Evolutionary conservation across 2,888 invertebrate genomes (phyloP).

Genomic region (Rhingia campestris): DNA sequence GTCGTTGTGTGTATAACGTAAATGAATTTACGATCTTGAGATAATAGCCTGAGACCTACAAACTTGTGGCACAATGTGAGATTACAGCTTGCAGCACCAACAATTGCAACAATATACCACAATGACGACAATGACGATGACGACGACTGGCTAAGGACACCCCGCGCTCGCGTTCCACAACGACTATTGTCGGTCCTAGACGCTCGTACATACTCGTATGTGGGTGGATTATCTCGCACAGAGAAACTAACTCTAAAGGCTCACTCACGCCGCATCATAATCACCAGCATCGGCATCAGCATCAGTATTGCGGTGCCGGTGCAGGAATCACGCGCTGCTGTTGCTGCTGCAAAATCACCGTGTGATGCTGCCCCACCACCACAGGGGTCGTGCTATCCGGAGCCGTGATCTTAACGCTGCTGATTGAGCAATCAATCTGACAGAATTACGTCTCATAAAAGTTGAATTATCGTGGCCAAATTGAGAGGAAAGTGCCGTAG

Average conservation of each 20-base stretch:
- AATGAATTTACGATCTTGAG: slow-evolving; percentile 74
- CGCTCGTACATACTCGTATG: slow-evolving; percentile 22
- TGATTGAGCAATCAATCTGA: slow-evolving; percentile 80
- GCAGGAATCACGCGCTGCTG: slow-evolving; percentile 58
- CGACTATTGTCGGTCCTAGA: not conserved
- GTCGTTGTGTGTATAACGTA: slow-evolving; percentile 51
- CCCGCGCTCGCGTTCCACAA: slow-evolving; percentile 35
- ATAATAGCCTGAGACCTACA: slow-evolving; percentile 55
- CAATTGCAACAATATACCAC: slow-evolving; percentile 51
- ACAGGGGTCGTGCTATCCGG: slow-evolving; percentile 72
- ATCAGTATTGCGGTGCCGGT: slow-evolving; percentile 16
- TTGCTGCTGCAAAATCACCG: slow-evolving; percentile 48
- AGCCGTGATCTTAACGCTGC: slow-evolving; percentile 70
- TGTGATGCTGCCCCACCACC: slow-evolving; percentile 57
- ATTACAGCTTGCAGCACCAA: slow-evolving; percentile 42
- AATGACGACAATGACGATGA: slow-evolving; percentile 13
- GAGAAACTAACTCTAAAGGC: slow-evolving; percentile 16
- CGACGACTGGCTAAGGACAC: slow-evolving; percentile 45
- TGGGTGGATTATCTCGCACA: slow-evolving; percentile 63
- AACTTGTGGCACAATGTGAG: slow-evolving; percentile 52
- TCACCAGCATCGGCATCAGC: slow-evolving; percentile 44
- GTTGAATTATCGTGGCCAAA: slow-evolving; percentile 72
- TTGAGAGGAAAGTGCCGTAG: slow-evolving; percentile 68
- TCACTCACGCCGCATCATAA: slow-evolving; percentile 52
- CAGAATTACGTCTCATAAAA: slow-evolving; percentile 74